Conservation (phyloP, 2,888 invertebrate genomes). For the Harpalus rubripes region DNA sequence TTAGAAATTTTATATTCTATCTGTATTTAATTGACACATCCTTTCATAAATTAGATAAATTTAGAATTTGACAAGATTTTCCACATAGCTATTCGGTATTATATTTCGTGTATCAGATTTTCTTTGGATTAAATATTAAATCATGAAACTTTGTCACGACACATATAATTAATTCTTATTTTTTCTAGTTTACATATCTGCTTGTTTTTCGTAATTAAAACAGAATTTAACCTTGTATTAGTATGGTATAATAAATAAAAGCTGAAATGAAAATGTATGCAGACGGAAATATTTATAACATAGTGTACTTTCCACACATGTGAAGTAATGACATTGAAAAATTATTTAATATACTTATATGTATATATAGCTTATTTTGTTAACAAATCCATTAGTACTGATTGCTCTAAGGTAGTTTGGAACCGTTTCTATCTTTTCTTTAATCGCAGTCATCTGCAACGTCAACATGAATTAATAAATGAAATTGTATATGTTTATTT, state of each 20-base stretch:
- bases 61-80: conserved; percentile 16
- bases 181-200: conserved; percentile 1
- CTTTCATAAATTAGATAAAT: conserved; percentile 33
- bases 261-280: too few relatives aligned
- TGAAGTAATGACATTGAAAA: not conserved
- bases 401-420: too few relatives aligned
- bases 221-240: not conserved
- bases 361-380: too few relatives aligned
- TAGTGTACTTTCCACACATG: not conserved
- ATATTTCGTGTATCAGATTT: too few relatives aligned
- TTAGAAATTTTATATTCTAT: conserved; percentile 26
- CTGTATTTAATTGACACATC: conserved; percentile 33
- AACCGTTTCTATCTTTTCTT: too few relatives aligned
- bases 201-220: not conserved
- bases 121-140: too few relatives aligned
- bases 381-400: too few relatives aligned
- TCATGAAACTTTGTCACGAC: not conserved
- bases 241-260: not conserved
- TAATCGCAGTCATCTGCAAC: too few relatives aligned
- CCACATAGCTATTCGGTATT: not conserved
- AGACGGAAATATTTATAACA: not conserved
- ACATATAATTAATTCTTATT: not conserved
- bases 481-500: too few relatives aligned
- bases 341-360: too few relatives aligned
- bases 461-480: too few relatives aligned